Base-by-base conservation (phyloP, 2,888 invertebrate genomes). In the Tetragnatha montana region DNA sequence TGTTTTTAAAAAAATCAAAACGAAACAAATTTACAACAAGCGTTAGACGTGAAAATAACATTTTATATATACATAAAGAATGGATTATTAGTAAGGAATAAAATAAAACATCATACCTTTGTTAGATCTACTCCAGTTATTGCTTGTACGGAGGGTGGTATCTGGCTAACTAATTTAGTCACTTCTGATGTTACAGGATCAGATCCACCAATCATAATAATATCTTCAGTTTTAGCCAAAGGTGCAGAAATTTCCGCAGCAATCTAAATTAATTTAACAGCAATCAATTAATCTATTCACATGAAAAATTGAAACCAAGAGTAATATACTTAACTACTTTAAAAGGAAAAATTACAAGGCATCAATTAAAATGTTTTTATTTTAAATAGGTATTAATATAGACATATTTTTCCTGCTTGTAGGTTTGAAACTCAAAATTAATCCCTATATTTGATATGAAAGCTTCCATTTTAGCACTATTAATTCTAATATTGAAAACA, bases 201-300 rank as follows among this genome's bases (percentile, higher is more conserved):
- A 93, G 95, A 96, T 87, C 97, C 97, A 0, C 98, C 98, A 83
- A 99, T 95, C 92, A 99, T 94, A 73, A 99, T 97, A 92, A 99
- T 98, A 94, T 98, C 98, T 92, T 98, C 98, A n/a, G 98, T 98
- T 95, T 98, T 98, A 51, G 98, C 96, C 91, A 99, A 94, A 1
- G 99, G 99, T 0, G 98, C 98, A 0, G 98, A 96, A 19, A 99
- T 96, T 92, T 99, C 98, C 14, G 98, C 98, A 89, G 99, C 98
- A 94, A 99, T 98, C 98, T 98, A 94, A 0, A 93, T 93, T 81
- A 91, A 35, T 35, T 35, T 35, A 35, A 1, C 4, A 35, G n/a
- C n/a, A 35, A 35, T 35, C 35, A 35, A 4, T n/a, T n/a, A 35
- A 35, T 35, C 35, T 35, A 35, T 4, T 4, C 35, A 35, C 35